Evolutionary conservation across 2,113 vertebrate genomes (phyloP).

Genomic region (Passer montanus): DNA sequence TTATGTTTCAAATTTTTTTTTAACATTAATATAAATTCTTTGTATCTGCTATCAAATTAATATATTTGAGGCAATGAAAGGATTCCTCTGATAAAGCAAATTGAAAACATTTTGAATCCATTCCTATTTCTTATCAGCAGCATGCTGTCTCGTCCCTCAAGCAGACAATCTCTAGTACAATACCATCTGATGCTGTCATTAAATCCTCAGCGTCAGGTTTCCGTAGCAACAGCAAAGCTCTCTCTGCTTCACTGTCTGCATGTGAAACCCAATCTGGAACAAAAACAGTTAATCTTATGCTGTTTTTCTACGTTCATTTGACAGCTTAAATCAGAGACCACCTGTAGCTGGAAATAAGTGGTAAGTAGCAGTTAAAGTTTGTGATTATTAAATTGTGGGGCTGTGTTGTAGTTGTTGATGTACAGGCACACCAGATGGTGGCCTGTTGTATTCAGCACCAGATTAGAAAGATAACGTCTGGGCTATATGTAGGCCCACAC

Average conservation of each 20-base stretch:
- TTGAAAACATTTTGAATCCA: not conserved
- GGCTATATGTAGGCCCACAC: conserved; percentile 61
- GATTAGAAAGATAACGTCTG: conserved; percentile 85
- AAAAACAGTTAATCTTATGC: conserved; percentile 24
- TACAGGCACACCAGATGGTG: conserved; percentile 77
- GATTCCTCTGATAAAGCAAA: not conserved
- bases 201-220: conserved; percentile 73
- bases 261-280: not conserved
- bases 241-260: conserved; percentile 9
- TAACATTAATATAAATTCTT: not conserved
- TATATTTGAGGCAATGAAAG: not conserved
- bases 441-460: conserved; percentile 68
- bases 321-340: conserved; percentile 1
- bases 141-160: not conserved
- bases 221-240: conserved; percentile 71
- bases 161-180: conserved; percentile 19
- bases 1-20: conserved; percentile 9
- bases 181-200: conserved; percentile 50
- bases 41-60: not conserved
- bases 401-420: conserved; percentile 28
- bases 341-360: conserved; percentile 35
- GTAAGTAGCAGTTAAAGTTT: conserved; percentile 51
- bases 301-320: not conserved
- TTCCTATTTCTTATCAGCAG: conserved; percentile 9
- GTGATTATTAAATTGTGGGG: conserved; percentile 50